These are phyloP conservation scores for Podilymbus podiceps DNA, from an alignment of 2,113 vertebrate species.

Conservation along the genomic window DNA sequence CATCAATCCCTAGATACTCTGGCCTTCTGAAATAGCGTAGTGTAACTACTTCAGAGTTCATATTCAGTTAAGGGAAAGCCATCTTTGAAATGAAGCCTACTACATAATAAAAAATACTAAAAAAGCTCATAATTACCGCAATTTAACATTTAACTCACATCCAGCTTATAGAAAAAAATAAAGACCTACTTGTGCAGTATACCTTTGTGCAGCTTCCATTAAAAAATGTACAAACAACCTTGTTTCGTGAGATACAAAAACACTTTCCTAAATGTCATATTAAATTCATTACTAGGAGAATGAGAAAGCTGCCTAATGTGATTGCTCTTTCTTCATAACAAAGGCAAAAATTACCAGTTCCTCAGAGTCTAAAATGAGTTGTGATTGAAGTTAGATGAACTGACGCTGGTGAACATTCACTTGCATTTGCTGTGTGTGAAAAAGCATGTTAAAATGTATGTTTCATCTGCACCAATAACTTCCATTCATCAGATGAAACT, in stretches of 20 bases:
- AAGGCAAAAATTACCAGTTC: conserved; percentile 62
- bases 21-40: background rate
- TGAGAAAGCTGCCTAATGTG: conserved; percentile 52
- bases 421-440: background rate
- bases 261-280: conserved; percentile 52
- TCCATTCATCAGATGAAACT: background rate
- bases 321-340: conserved; percentile 72
- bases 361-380: conserved; percentile 57
- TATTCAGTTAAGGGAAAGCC: conserved; percentile 31
- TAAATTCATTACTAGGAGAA: conserved; percentile 63
- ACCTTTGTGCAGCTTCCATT: conserved; percentile 45
- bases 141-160: conserved; percentile 75
- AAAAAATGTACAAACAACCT: conserved; percentile 67
- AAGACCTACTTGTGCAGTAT: background rate
- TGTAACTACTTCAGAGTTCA: conserved; percentile 44
- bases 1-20: background rate
- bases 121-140: conserved; percentile 70
- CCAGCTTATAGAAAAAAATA: conserved; percentile 47
- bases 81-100: conserved; percentile 33
- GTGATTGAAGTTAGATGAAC: conserved; percentile 61
- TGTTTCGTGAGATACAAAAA: conserved; percentile 51
- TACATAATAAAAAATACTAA: conserved; percentile 51
- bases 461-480: background rate
- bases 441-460: background rate
- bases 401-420: conserved; percentile 63